These are phyloP conservation scores for Drosophila cracens DNA, from an alignment of 2,888 invertebrate genomes.

Conservation along the genomic window DNA sequence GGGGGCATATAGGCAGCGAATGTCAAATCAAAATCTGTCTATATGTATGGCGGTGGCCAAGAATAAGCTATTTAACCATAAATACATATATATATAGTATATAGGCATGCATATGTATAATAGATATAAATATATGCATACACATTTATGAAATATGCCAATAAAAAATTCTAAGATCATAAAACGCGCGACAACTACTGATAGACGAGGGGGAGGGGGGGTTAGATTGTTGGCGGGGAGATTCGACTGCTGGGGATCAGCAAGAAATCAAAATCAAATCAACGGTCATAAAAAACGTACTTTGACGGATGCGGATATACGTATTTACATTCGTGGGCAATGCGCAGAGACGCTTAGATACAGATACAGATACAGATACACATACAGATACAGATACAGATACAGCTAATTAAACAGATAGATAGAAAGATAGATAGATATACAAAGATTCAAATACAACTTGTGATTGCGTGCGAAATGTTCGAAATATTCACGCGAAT, in stretches of 20 bases:
- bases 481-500: constrained; percentile 44
- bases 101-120: constrained; percentile 13
- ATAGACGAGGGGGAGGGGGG: not conserved
- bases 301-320: constrained; percentile 17
- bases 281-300: constrained; percentile 16
- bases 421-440: not conserved
- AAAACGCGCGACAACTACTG: constrained; percentile 49
- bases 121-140: constrained; percentile 16
- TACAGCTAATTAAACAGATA: not conserved
- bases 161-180: constrained; percentile 49
- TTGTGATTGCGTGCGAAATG: constrained; percentile 28
- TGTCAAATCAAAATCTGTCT: constrained; percentile 46
- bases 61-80: constrained; percentile 17
- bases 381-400: not conserved
- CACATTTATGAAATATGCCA: constrained; percentile 45
- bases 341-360: constrained; percentile 2
- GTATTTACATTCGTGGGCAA: constrained; percentile 12
- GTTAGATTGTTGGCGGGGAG: not conserved
- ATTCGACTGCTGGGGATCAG: constrained; percentile 18
- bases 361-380: not conserved
- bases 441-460: constrained; percentile 20
- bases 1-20: constrained; percentile 24
- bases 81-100: constrained; percentile 2
- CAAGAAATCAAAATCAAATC: constrained; percentile 45
- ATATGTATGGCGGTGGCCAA: constrained; percentile 57